These are phyloP conservation scores for Smittia sp. DNA, from an alignment of 2,888 invertebrate species.

Conservation along the genomic window DNA sequence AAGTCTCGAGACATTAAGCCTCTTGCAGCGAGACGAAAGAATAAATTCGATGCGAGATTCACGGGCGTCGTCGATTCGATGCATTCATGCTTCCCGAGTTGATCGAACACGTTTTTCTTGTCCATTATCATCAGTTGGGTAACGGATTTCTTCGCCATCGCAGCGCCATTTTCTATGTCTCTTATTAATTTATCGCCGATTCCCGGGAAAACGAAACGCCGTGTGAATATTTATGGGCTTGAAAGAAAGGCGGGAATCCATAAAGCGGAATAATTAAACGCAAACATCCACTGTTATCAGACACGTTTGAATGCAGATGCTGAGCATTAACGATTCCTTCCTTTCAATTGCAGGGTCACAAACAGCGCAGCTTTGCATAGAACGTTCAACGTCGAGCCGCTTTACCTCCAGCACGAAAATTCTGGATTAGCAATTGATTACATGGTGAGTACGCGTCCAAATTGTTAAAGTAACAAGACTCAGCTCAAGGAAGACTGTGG, in stretches of 20 bases:
- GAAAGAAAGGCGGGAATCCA: conserved; percentile 8
- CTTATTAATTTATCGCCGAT: background rate
- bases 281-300: background rate
- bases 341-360: conserved; percentile 10
- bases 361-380: conserved; percentile 50
- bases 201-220: background rate
- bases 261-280: background rate
- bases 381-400: conserved; percentile 96
- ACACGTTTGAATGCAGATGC: background rate
- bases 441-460: conserved; percentile 66
- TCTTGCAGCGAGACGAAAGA: background rate
- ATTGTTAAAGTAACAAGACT: background rate
- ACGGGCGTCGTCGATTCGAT: background rate
- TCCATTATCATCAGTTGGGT: conserved; percentile 20
- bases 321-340: no score
- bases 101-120: conserved; percentile 25
- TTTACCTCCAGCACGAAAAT: conserved; percentile 96
- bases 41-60: background rate
- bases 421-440: conserved; percentile 79
- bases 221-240: conserved; percentile 20
- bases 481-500: background rate
- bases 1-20: background rate
- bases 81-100: background rate
- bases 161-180: background rate
- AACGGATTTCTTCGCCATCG: conserved; percentile 18